Evolutionary conservation across 2,888 invertebrate genomes (phyloP).

Genomic region (Leptarthrus brevirostris): DNA sequence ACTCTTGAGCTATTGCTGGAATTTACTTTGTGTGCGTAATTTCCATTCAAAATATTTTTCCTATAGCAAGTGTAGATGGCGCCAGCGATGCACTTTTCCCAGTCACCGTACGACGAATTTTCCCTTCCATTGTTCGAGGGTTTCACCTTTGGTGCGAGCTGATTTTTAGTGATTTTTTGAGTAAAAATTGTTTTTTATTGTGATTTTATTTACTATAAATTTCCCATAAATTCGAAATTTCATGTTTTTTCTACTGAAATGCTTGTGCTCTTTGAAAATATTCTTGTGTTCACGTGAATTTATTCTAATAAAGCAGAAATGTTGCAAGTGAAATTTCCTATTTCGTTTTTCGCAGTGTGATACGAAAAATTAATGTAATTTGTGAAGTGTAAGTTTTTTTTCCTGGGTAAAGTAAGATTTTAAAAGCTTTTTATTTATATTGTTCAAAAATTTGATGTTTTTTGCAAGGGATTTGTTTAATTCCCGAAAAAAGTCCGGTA

Average conservation of each 20-base stretch:
- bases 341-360: too few relatives aligned
- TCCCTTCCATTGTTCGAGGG: conserved; percentile 40
- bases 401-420: too few relatives aligned
- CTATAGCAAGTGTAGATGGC: conserved; percentile 27
- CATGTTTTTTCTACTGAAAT: neutral
- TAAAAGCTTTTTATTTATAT: too few relatives aligned
- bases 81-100: conserved; percentile 42
- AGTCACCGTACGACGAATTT: conserved; percentile 20
- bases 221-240: neutral
- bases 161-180: conserved; percentile 31
- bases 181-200: neutral
- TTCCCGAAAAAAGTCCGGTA: too few relatives aligned
- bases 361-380: too few relatives aligned
- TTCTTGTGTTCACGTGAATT: too few relatives aligned
- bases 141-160: conserved; percentile 18
- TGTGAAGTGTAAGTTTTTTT: too few relatives aligned
- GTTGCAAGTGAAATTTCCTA: too few relatives aligned
- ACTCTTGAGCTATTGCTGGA: conserved; percentile 22
- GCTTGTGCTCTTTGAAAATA: too few relatives aligned
- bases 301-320: too few relatives aligned
- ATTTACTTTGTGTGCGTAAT: conserved; percentile 14
- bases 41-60: conserved; percentile 15
- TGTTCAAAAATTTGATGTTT: too few relatives aligned
- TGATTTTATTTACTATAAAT: neutral
- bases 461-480: too few relatives aligned